Evolutionary conservation across 2,113 vertebrate species (phyloP).

Genomic region (Noctilio leporinus): DNA sequence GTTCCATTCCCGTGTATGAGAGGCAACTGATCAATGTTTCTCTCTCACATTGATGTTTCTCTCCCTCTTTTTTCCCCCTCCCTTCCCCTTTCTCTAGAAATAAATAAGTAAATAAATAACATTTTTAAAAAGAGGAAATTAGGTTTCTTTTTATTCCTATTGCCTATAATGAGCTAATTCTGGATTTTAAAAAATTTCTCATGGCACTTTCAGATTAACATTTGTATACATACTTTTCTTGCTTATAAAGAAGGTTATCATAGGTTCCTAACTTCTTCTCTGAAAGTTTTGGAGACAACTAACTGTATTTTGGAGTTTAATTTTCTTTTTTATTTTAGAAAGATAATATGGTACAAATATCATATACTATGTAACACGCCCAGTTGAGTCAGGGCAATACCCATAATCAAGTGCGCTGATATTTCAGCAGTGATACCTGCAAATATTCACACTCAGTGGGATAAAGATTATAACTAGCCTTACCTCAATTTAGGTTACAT

Average conservation of each 20-base stretch:
- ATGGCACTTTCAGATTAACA: background rate
- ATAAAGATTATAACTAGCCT: background rate
- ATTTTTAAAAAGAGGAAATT: background rate
- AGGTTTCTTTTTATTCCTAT: background rate
- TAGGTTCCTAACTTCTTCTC: background rate
- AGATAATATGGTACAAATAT: background rate
- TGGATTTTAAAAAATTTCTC: background rate
- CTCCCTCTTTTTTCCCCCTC: no score
- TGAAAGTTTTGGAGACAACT: background rate
- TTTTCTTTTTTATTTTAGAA: background rate
- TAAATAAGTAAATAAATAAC: no score
- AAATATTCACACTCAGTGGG: background rate
- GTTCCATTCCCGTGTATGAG: no score
- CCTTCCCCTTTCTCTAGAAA: no score
- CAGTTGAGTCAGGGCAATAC: background rate
- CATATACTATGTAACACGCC: background rate
- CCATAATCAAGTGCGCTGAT: background rate
- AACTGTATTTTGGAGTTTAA: background rate
- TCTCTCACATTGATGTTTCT: no score
- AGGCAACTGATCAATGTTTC: no score
- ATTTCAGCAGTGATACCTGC: background rate
- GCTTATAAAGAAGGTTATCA: background rate
- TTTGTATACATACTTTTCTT: slow-evolving; percentile 4
- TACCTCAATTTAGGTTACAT: background rate
- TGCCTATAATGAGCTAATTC: background rate